Evolutionary conservation across 2,888 invertebrate genomes (phyloP).

Genomic region (Caenorhabditis sulstoni): DNA sequence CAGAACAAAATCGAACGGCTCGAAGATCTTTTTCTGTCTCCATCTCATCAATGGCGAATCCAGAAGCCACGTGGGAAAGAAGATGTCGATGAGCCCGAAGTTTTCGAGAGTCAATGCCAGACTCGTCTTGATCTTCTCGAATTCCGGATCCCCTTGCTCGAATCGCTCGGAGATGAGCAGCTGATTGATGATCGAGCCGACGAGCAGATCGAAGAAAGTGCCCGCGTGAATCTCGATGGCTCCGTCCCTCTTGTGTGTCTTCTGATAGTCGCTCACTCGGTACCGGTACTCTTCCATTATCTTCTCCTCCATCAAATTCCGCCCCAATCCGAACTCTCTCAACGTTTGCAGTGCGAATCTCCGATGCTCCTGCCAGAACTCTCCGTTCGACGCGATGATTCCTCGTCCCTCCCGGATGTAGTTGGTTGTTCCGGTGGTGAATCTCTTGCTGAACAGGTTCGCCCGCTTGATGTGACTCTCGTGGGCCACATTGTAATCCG

Average conservation of each 20-base stretch:
- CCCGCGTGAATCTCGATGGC: slow-evolving; percentile 26
- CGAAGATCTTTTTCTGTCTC: slow-evolving; percentile 34
- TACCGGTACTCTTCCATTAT: slow-evolving; percentile 55
- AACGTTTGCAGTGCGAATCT: slow-evolving; percentile 49
- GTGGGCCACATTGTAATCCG: slow-evolving; percentile 58
- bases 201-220: slow-evolving; percentile 55
- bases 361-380: slow-evolving; percentile 54
- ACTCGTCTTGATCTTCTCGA: slow-evolving; percentile 29
- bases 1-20: slow-evolving; percentile 30
- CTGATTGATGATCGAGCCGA: slow-evolving; percentile 61
- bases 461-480: slow-evolving; percentile 53
- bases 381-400: slow-evolving; percentile 49
- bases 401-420: slow-evolving; percentile 49
- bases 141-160: slow-evolving; percentile 37
- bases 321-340: slow-evolving; percentile 54
- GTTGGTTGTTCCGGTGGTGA: slow-evolving; percentile 21
- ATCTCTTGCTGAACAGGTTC: slow-evolving; percentile 38
- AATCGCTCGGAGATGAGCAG: slow-evolving; percentile 50
- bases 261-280: slow-evolving; percentile 29
- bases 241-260: slow-evolving; percentile 28
- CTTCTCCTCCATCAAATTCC: slow-evolving; percentile 54
- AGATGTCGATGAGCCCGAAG: slow-evolving; percentile 38
- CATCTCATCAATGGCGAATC: slow-evolving; percentile 42
- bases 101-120: slow-evolving; percentile 24
- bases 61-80: slow-evolving; percentile 22